Evolutionary conservation across 1,140 invertebrate genomes (phyloP), one percentile per base, ranked within the genome.

Genomic region (Arctopsyche grandis): DNA sequence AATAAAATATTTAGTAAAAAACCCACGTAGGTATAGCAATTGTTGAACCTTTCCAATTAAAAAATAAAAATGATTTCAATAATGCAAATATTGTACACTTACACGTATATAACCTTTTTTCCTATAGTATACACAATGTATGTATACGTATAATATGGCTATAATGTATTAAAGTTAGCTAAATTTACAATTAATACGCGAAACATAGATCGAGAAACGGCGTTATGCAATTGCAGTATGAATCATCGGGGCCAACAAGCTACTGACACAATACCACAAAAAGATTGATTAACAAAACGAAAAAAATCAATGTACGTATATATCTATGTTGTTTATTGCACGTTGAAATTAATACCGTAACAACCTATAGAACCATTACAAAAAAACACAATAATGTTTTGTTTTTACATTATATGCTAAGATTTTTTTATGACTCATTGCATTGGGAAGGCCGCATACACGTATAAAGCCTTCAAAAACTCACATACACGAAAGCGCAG

Each of bases 181-280:
- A 38, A 38, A 38, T 38, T 38, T 38, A 7, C 29, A 38, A 7
- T 38, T 38, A n/a, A n/a, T n/a, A n/a, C 29, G 7, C 29, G 29
- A 38, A 38, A 38, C 29, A 38, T 12, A 52, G 16, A 5, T 52
- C 10, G 3, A 52, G 16, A 16, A 14, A 52, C 48, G 48, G 48
- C 48, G 48, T 66, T 66, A 26, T 66, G 63, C 63, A 66, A 66
- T 66, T 66, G 24, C 63, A 66, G 63, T 66, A 66, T 66, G 63
- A 66, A 9, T 66, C 63, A 66, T 66, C 24, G 63, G 24, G 63
- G 63, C 63, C 63, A 22, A 66, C 63, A 66, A 52, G 24, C 63
- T 22, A 66, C 22, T 66, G 63, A 66, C 63, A 66, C 63, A 66
- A 66, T 22, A 66, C 21, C 14, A 24, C 63, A 9, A 66, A 66